Evolutionary conservation across 1,140 invertebrate species (phyloP).

Genomic region (Dinoponera quadriceps): DNA sequence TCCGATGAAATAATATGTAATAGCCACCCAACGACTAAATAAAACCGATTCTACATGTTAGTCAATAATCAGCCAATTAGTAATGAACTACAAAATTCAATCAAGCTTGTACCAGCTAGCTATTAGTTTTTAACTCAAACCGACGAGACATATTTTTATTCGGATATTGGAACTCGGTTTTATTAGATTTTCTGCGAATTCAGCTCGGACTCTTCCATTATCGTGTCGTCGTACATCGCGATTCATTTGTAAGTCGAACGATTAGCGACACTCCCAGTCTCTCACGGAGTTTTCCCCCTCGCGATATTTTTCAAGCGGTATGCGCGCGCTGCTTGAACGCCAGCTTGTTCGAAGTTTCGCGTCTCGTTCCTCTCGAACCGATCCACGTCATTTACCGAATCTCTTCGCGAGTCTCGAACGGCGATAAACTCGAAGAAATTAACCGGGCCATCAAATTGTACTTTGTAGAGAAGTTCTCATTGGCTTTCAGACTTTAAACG

Average conservation of each 20-base stretch:
- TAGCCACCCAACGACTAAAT: no score
- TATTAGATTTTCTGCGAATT: neutral
- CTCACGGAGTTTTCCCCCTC: neutral
- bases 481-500: slow-evolving; percentile 70
- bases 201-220: neutral
- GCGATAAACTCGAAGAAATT: slow-evolving; percentile 72
- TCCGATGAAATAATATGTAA: no score
- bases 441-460: slow-evolving; percentile 74
- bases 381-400: slow-evolving; percentile 53
- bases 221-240: neutral
- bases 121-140: no score
- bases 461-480: slow-evolving; percentile 71
- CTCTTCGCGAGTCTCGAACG: slow-evolving; percentile 56
- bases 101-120: no score
- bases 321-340: slow-evolving; percentile 13
- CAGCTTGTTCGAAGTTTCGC: slow-evolving; percentile 48
- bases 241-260: neutral
- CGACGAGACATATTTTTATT: no score
- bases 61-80: no score
- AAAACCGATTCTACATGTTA: no score
- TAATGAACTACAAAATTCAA: no score
- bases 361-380: slow-evolving; percentile 10
- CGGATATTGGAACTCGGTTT: neutral
- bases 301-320: slow-evolving; percentile 35
- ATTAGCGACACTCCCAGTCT: neutral